Evolutionary conservation across 2,113 vertebrate genomes (phyloP), one percentile per base, ranked within the genome.

Genomic region (Salvelinus fontinalis): DNA sequence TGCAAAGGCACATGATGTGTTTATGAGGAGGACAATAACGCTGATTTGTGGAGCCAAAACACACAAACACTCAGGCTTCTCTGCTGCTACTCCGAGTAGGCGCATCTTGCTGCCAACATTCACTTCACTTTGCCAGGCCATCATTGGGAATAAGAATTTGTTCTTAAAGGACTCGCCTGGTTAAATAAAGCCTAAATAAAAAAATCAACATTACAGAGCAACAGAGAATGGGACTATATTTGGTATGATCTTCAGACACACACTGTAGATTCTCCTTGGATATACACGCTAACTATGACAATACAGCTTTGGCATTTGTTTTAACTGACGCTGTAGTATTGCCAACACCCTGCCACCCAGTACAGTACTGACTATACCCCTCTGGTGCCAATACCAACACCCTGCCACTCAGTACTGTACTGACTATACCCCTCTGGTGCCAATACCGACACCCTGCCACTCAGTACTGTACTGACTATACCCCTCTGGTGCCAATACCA

Each of bases 21-120:
- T 82, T 80, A 76, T 75, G 74, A 83, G 64, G 69, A 83, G 77
- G 70, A 83, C 71, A 79, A 83, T 72, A 72, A 69, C 16, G 51
- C 62, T 78, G 74, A 48, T 75, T 74, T 80, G 83, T 83, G 74
- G 57, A 78, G 65, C 57, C 31, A 60, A 70, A 54, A 65, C 72
- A 62, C 71, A 67, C 54, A 0, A 18, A 34, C 67, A 72, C 71
- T 62, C 54, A 71, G 75, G 18, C 48, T 14, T 26, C 48, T 16
- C 31, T 60, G 59, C 62, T 39, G 20, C 20, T 54, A 54, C 5
- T 4, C 51, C 16, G 51, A 54, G 51, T 54, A 5, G 64, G 18
- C 13, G 27, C 51, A 75, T 66, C 31, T 16, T 44, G 26, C 16
- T 44, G 39, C 54, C 75, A 73, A 74, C 24, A 7, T 11, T 18